Base-by-base conservation (phyloP, 2,888 invertebrate genomes). In the Matsumyia berberina region DNA sequence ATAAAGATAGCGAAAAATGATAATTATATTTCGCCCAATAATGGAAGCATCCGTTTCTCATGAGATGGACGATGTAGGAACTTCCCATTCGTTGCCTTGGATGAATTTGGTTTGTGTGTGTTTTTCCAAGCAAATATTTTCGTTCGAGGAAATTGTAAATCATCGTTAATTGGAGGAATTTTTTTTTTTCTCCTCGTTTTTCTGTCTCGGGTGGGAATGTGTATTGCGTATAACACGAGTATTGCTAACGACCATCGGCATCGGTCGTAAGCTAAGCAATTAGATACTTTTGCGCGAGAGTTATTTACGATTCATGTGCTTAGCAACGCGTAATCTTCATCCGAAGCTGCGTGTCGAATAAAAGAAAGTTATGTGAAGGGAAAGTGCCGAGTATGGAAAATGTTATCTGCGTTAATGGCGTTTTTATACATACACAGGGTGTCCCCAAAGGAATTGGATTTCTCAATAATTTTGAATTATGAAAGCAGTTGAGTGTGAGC, bases 161-260 rank as follows among this genome's bases (percentile, higher is more conserved):
- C 72, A 72, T 60, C 39, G 39, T 51, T 72, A 72, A 72, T 60
- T 72, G 72, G 49, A 19, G 49, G 2, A 15, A 44, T 44, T 19
- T 69, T 17, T 12, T 49, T 17, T 29, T 35, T 58, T 35, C 15
- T 29, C 15, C 7, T n/a, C 9, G 37, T 11, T 42, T 39, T 44
- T 11, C 29, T 17, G n/a, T n/a, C n/a, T 42, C n/a, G 39, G 24
- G 19, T 42, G 37, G n/a, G n/a, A n/a, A 46, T 33, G 44, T 46
- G 62, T 44, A 33, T 46, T 33, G 31, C 12, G 11, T 57, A 11
- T 42, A 44, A 33, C 49, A 64, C 33, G 46, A 64, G 49, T 19
- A 35, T 19, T 19, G 17, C 24, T 49, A 49, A 46, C 49, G 35
- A 64, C 49, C 49, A 17, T 35, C 33, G 49, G 19, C 35, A 17